Conservation (phyloP, 2,113 vertebrate species). For the Panthera uncia region DNA sequence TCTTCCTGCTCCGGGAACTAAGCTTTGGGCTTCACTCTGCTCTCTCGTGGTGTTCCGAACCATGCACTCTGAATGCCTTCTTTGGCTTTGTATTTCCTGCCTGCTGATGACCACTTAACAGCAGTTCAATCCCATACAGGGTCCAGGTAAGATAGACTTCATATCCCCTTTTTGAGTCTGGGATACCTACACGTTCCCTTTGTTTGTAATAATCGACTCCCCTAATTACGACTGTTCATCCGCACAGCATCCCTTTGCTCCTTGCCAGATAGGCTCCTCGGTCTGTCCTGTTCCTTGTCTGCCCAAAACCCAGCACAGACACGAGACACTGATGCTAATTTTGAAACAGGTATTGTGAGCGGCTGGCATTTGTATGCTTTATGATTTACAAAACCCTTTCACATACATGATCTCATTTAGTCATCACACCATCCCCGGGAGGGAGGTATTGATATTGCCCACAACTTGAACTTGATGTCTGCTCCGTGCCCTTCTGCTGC, state of each 20-base stretch:
- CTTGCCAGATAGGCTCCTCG: not conserved
- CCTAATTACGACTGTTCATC: not conserved
- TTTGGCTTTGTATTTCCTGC: not conserved
- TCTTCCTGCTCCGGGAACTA: not conserved
- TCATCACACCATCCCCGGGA: not conserved
- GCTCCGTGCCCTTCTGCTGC: not conserved
- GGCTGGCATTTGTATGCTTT: not conserved
- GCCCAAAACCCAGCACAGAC: not conserved
- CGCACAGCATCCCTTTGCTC: not conserved
- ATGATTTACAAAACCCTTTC: not conserved
- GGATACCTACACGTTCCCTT: not conserved
- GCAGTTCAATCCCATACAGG: not conserved
- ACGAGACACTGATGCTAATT: fast-evolving
- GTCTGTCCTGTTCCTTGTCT: not conserved
- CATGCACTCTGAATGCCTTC: not conserved
- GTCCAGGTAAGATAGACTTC: not conserved
- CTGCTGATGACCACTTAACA: not conserved
- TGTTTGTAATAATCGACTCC: not conserved
- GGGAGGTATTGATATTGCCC: not conserved
- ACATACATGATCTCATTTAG: not conserved
- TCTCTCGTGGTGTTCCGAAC: not conserved
- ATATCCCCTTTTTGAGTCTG: not conserved
- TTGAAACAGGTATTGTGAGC: not conserved
- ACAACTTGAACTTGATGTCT: not conserved
- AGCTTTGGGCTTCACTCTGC: not conserved